Evolutionary conservation across 2,888 invertebrate species (phyloP), one percentile per base, ranked within the genome.

Genomic region (Troglohyphantes excavatus): DNA sequence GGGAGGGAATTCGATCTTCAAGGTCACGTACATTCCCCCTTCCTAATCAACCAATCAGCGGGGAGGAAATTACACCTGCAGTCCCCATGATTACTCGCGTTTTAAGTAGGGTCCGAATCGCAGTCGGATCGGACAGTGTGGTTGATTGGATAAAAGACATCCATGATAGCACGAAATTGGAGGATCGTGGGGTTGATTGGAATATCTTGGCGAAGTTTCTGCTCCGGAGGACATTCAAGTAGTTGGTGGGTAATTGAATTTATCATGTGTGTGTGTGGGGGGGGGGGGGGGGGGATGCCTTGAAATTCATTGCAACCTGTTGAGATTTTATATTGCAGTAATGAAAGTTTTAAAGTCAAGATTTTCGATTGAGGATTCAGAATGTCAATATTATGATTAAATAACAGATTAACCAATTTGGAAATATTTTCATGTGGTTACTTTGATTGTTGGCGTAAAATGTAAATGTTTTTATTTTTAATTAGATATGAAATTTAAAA

Each of bases 11-110:
- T n/a, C 75, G 59, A 65, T 19, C 68, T 29, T 27, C 67, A 53
- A 63, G 81, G 33, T 46, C n/a, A 33, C 11, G 27, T 53, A 53
- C 68, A 67, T 68, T 46, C 53, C 81, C 81, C 29, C 27, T 68
- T 46, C 46, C 68, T 81, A 81, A 81, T 81, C 67, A 81, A 29
- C 81, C 68, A 81, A 68, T 81, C 81, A 53, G n/a, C 81, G 68
- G 17, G 67, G 29, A 68, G 81, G 81, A 81, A 81, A 81, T 81
- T 81, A 68, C 81, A 81, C 81, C 68, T 81, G 68, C 81, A 68
- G 68, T 46, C 39, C 46, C 19, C 23, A 19, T 68, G 81, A 81
- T 81, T 81, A 68, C 81, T 53, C 68, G 53, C 68, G 43, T 33
- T 68, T 68, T 53, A 81, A 78, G 63, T 63, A 43, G 65, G 33